Percentiles rank a stretch among this genome's conserved stretches.
These are phyloP conservation scores for Todus mexicanus DNA, from an alignment of 2,797 vertebrate genomes.

Conservation along the genomic window DNA sequence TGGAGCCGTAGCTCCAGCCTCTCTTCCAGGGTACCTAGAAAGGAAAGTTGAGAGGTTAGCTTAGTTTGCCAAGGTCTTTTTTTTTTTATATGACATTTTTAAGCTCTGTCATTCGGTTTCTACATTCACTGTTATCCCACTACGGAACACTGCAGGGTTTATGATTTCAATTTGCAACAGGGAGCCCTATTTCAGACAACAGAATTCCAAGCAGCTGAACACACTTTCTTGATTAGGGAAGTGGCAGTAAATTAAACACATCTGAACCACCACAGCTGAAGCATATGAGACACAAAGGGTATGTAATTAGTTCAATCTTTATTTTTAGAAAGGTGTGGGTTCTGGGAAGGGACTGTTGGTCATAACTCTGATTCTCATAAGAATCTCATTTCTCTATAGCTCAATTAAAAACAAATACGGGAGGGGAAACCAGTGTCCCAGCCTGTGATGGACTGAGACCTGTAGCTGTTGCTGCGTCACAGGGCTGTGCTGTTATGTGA, in stretches of 20 bases:
- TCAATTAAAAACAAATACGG: neutral
- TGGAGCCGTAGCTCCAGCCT: too few species aligned
- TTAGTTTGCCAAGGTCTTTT: neutral
- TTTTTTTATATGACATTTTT: rapidly evolving
- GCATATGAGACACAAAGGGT: neutral
- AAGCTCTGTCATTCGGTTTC: neutral
- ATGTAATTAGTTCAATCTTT: neutral
- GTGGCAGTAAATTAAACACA: neutral
- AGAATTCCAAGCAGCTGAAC: neutral
- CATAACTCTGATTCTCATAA: neutral
- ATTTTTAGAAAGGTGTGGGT: neutral
- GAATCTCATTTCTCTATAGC: neutral
- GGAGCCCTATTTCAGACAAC: neutral
- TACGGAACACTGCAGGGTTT: neutral
- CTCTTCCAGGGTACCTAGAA: neutral
- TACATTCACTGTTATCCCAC: neutral
- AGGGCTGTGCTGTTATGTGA: neutral
- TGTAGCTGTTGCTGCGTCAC: rapidly evolving
- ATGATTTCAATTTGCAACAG: neutral
- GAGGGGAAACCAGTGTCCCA: neutral
- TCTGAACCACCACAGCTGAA: neutral
- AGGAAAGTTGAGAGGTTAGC: neutral
- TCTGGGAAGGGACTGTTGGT: neutral
- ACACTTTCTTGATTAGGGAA: rapidly evolving
- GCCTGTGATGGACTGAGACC: neutral